Conservation (phyloP, 2,113 vertebrate genomes). For the Oriolus oriolus region DNA sequence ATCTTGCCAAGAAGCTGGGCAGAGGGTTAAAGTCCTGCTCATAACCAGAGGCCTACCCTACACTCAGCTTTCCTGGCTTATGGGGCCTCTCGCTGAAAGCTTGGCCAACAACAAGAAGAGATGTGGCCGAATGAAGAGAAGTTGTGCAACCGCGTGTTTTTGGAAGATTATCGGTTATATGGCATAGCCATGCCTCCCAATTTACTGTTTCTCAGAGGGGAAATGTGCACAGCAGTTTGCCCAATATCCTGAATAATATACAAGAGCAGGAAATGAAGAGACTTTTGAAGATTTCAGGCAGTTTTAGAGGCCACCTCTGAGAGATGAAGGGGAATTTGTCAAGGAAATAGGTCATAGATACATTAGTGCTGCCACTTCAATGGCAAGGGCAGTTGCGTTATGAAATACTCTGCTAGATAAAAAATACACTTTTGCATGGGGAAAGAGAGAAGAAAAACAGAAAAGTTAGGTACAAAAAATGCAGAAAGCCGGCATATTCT, state of each 20-base stretch:
- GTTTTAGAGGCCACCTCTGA: background rate
- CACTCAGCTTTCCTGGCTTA: background rate
- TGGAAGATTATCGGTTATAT: background rate
- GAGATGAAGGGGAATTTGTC: background rate
- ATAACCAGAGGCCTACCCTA: background rate
- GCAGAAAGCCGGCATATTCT: background rate
- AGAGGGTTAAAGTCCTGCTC: background rate
- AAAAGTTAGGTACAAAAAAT: background rate
- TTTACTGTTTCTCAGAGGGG: background rate
- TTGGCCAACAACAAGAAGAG: background rate
- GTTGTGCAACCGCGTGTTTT: background rate
- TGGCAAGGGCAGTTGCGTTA: background rate
- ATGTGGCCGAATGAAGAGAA: background rate
- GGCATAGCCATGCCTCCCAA: background rate
- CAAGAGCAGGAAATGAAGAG: background rate
- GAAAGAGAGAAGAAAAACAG: background rate
- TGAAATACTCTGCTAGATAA: background rate
- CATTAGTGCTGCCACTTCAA: background rate
- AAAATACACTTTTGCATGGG: background rate
- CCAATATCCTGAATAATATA: background rate
- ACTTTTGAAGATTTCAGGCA: background rate
- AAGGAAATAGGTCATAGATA: background rate
- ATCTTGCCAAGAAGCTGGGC: background rate
- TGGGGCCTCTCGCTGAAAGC: background rate
- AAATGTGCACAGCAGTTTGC: background rate